A percentile compares a stretch with the other conserved stretches of the same genome.
Conservation (phyloP, 2,888 invertebrate species). For the Oscheius onirici region DNA sequence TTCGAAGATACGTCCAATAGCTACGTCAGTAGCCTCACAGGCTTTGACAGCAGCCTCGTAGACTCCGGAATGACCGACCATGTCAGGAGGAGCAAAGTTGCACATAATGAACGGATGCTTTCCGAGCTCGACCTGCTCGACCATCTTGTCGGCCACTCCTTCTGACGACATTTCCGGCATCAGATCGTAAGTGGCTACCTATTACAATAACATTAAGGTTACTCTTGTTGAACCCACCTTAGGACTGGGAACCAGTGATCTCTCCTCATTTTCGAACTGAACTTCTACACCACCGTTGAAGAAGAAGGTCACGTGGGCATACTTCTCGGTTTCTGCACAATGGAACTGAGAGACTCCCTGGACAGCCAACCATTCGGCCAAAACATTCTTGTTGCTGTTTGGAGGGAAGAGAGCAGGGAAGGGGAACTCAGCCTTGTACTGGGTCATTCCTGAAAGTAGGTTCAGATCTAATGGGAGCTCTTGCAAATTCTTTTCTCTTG, state of each 20-base stretch:
- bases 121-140: slow-evolving; percentile 63
- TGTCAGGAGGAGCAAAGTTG: slow-evolving; percentile 75
- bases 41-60: slow-evolving; percentile 55
- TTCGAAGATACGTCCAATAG: slow-evolving; percentile 72
- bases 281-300: slow-evolving; percentile 74
- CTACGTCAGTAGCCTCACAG: slow-evolving; percentile 68
- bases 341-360: slow-evolving; percentile 72
- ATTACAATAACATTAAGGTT: not conserved
- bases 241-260: slow-evolving; percentile 73
- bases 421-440: slow-evolving; percentile 74
- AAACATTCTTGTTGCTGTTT: slow-evolving; percentile 72
- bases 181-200: slow-evolving; percentile 73
- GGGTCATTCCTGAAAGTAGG: slow-evolving; percentile 71
- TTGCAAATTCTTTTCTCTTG: too few relatives aligned
- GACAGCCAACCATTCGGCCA: slow-evolving; percentile 73
- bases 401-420: slow-evolving; percentile 73
- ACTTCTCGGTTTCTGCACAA: slow-evolving; percentile 72
- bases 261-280: slow-evolving; percentile 72
- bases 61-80: slow-evolving; percentile 74
- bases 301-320: slow-evolving; percentile 75
- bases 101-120: slow-evolving; percentile 74
- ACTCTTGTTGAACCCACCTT: slow-evolving; percentile 56
- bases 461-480: too few relatives aligned
- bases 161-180: slow-evolving; percentile 73
- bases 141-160: slow-evolving; percentile 73